A percentile compares a stretch with the other conserved stretches of the same genome.
These are phyloP conservation scores for Platichthys stellatus DNA, from an alignment of 2,113 vertebrate genomes.

Conservation along the genomic window DNA sequence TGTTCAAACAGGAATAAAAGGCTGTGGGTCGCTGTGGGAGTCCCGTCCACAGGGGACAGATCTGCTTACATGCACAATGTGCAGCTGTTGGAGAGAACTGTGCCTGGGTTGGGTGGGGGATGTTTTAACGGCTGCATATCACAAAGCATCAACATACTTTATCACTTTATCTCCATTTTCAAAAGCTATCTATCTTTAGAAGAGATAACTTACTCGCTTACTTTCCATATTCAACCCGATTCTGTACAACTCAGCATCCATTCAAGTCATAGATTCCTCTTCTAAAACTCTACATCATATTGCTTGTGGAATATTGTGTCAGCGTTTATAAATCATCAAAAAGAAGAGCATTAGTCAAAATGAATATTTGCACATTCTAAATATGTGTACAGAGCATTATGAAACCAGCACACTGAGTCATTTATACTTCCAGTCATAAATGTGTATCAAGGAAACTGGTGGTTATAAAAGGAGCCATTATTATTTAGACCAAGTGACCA, in stretches of 20 bases:
- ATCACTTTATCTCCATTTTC: constrained; percentile 33
- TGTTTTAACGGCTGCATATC: constrained; percentile 23
- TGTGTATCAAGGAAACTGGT: constrained; percentile 41
- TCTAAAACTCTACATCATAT: constrained; percentile 27
- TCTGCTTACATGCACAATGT: constrained; percentile 20
- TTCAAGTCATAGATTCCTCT: constrained; percentile 39
- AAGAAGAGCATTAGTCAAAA: constrained; percentile 46
- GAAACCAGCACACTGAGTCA: constrained; percentile 46
- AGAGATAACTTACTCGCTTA: constrained; percentile 23
- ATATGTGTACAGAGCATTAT: constrained; percentile 51
- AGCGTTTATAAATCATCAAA: constrained; percentile 48
- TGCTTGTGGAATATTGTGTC: constrained; percentile 38
- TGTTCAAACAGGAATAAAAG: constrained; percentile 42
- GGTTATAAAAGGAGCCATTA: constrained; percentile 40
- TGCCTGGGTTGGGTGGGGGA: background rate
- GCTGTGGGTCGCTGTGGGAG: constrained; percentile 28
- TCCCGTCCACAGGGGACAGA: constrained; percentile 20
- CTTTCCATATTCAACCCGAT: constrained; percentile 40
- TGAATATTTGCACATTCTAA: constrained; percentile 60
- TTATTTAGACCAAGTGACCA: constrained; percentile 38
- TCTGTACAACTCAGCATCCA: constrained; percentile 35
- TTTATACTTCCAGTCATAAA: constrained; percentile 55
- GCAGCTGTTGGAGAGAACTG: background rate
- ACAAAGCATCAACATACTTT: constrained; percentile 18
- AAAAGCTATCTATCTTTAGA: constrained; percentile 27